Percentiles rank a stretch among this genome's conserved stretches.
Conservation (phyloP, 2,888 invertebrate species). For the Drosophila kanekoi region DNA sequence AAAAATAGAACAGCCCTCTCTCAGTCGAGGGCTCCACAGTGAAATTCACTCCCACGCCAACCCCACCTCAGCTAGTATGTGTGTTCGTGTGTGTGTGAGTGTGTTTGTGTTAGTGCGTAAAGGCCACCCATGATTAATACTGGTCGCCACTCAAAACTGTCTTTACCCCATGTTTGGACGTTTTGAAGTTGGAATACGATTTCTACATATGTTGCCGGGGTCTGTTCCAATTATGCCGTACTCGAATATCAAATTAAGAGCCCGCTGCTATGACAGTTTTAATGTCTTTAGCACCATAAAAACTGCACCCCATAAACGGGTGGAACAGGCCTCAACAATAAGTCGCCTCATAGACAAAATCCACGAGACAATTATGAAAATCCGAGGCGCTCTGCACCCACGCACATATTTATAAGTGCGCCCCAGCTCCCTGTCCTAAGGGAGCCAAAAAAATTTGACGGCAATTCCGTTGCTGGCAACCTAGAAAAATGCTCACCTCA, state of each 20-base stretch:
- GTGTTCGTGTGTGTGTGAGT: constrained; percentile 1
- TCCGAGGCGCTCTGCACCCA: constrained; percentile 60
- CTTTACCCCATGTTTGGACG: constrained; percentile 39
- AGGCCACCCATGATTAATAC: constrained; percentile 70
- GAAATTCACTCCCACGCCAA: constrained; percentile 51
- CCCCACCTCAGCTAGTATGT: constrained; percentile 18
- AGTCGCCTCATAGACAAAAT: constrained; percentile 7
- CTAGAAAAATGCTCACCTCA: constrained; percentile 51
- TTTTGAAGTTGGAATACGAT: constrained; percentile 22
- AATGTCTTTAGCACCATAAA: constrained; percentile 77
- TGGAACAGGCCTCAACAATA: constrained; percentile 29
- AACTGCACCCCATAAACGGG: constrained; percentile 59
- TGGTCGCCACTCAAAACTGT: constrained; percentile 33
- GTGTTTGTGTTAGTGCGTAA: constrained; percentile 23
- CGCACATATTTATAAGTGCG: constrained; percentile 19
- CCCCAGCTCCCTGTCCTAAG: not conserved
- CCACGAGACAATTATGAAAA: constrained; percentile 59
- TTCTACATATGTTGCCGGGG: constrained; percentile 58
- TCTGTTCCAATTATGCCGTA: constrained; percentile 75
- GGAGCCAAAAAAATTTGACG: constrained; percentile 43
- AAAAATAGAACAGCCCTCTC: constrained; percentile 34
- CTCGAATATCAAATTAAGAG: constrained; percentile 81
- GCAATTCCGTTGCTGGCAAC: constrained; percentile 47
- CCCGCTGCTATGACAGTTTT: constrained; percentile 80
- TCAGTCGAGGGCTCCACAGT: constrained; percentile 3